Evolutionary conservation across 2,113 vertebrate species (phyloP).

Genomic region (Melanerpes formicivorus): DNA sequence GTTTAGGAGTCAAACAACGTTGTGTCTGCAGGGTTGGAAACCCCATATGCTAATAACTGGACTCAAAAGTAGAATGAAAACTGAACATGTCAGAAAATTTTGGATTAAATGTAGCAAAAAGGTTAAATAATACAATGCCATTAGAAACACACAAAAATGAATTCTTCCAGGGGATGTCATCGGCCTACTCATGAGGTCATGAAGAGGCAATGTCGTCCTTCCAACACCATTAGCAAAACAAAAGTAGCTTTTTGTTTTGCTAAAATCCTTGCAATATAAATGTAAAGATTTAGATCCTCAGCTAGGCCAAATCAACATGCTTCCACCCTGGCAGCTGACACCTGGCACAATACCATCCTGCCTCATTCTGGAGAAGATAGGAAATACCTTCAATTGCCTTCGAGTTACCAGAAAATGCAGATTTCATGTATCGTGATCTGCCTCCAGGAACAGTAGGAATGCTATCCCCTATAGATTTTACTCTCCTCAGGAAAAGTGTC

Average conservation of each 20-base stretch:
- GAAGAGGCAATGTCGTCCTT: background rate
- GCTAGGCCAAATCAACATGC: background rate
- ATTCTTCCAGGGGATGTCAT: background rate
- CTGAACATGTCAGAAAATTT: background rate
- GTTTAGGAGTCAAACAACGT: slow-evolving; percentile 36
- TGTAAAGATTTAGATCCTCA: background rate
- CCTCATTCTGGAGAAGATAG: background rate
- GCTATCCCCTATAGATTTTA: background rate
- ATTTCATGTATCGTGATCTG: background rate
- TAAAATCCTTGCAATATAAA: background rate
- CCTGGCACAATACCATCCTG: background rate
- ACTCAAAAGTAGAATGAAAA: background rate
- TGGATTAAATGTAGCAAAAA: background rate
- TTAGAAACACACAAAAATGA: background rate
- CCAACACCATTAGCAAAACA: background rate
- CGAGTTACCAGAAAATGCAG: background rate
- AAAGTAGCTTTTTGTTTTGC: background rate
- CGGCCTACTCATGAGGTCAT: background rate
- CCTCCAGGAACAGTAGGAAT: background rate
- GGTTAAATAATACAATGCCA: background rate
- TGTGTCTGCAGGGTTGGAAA: slow-evolving; percentile 36
- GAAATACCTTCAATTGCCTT: background rate
- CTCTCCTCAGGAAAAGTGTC: background rate
- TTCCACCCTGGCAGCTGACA: background rate
- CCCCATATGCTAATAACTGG: background rate